Evolutionary conservation across 1,140 invertebrate genomes (phyloP), one percentile per base, ranked within the genome.

Genomic region (Pseudomyrmex concolor): DNA sequence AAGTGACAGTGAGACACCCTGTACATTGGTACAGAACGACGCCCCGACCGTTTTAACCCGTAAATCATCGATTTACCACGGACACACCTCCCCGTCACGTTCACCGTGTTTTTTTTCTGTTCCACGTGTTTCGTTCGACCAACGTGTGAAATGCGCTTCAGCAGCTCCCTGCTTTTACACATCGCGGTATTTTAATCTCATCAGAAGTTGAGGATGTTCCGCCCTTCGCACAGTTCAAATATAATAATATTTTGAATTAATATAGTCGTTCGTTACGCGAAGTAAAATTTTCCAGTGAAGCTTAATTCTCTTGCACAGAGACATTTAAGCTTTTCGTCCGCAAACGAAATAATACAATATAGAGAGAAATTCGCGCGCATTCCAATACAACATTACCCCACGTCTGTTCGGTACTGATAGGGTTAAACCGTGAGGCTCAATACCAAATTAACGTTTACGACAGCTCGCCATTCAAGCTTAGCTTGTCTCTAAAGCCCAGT

Each of bases 391-490:
- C 77, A 70, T 88, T 88, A 88, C 5, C 70, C 78, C 60, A 88
- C 87, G 84, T 86, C 87, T 89, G 87, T 86, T 85, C 86, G 63
- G 70, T 50, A 70, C 87, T 85, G 87, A 89, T 89, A 89, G 86
- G 87, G 67, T 84, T 88, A 88, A 89, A 89, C 84, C 87, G 78
- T 89, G 78, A 0, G 5, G 84, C 87, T 89, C 86, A 83, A 86
- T 88, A 88, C 85, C 87, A 89, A 89, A 88, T 89, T 89, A 89
- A 89, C 87, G 87, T 89, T 89, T 85, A 83, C 60, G 86, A 85
- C 87, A 59, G 84, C 66, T 85, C 73, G 78, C 83, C 67, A 85
- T 88, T 89, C 86, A 83, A 88, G 85, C 73, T 84, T 85, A 57
- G 83, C 83, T 85, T 57, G 83, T 74, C 85, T 85, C 73, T 34